Conservation (phyloP, 1,140 invertebrate genomes). For the Sarcophaga bullata region DNA sequence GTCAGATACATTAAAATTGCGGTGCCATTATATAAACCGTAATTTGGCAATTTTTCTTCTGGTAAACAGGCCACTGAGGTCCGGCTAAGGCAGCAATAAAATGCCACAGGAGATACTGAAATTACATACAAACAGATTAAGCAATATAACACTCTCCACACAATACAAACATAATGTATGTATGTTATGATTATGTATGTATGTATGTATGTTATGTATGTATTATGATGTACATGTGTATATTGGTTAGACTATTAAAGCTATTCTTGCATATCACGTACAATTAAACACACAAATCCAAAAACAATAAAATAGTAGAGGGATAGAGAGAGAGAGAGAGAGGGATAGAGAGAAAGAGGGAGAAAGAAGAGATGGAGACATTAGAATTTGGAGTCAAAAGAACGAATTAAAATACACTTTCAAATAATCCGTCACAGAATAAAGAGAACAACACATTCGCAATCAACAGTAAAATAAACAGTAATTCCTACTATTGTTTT, state of each 20-base stretch:
- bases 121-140: slow-evolving; percentile 8
- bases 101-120: slow-evolving; percentile 64
- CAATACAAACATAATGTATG: background rate
- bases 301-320: too few relatives aligned
- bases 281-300: background rate
- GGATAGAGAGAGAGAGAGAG: background rate
- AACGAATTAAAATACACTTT: slow-evolving; percentile 14
- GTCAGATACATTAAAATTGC: slow-evolving; percentile 62
- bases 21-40: slow-evolving; percentile 60
- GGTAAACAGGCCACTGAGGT: slow-evolving; percentile 64
- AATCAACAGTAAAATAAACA: slow-evolving; percentile 21
- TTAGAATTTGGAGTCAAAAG: background rate
- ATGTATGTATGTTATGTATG: background rate
- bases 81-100: slow-evolving; percentile 62
- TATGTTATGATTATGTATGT: background rate
- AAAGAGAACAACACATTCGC: background rate
- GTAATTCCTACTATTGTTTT: background rate
- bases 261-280: too few relatives aligned
- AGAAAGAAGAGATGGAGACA: too few relatives aligned
- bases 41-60: slow-evolving; percentile 63
- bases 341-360: background rate
- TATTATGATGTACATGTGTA: too few relatives aligned
- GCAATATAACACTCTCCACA: too few relatives aligned
- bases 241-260: too few relatives aligned
- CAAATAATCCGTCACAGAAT: background rate